Base-by-base conservation (phyloP, 2,888 invertebrate genomes). In the Unio pictorum region DNA sequence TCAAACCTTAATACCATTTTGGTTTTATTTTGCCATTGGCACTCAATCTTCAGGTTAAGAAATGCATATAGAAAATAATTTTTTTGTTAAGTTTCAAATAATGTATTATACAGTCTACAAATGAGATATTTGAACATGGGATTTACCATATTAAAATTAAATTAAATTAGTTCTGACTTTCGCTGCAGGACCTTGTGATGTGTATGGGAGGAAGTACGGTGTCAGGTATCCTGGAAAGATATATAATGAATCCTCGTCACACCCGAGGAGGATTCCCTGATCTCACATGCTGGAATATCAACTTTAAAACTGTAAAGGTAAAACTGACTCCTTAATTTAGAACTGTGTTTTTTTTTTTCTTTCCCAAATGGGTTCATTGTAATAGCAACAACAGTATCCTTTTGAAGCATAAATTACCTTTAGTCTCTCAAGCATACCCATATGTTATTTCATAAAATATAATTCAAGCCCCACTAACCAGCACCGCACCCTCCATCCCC, bases 231-330 rank as follows among this genome's bases (percentile, higher is more conserved):
- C 75, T 89, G 59, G 81, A 84, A 45, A 79, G 89, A 55, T 81
- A 87, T 62, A 92, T 93, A 0, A 85, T 85, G 3, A 90, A 93
- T 89, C 93, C 92, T 85, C 90, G 92, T n/a, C 91, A 92, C 80
- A 92, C 93, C 76, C 91, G 92, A 72, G 92, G 93, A 81, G 96
- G 96, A 56, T 94, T 96, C 90, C 96, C 96, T 0, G 96, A 96
- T 91, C 92, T 96, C 55, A 93, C 94, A 17, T 89, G 96, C 20
- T 96, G 95, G 95, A 93, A 95, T 88, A 84, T 87, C 55, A 90
- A 91, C 3, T 91, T 91, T 68, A 90, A 92, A 90, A 93, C 93
- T 84, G 81, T 88, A 63, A 91, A 90, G 87, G 90, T 90, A 69
- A 28, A 17, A 11, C 15, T 45, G 45, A 45, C 45, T 45, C 3